A percentile compares a stretch with the other conserved stretches of the same genome.
These are phyloP conservation scores for Chamaea fasciata DNA, from an alignment of 2,113 vertebrate genomes.

Conservation along the genomic window DNA sequence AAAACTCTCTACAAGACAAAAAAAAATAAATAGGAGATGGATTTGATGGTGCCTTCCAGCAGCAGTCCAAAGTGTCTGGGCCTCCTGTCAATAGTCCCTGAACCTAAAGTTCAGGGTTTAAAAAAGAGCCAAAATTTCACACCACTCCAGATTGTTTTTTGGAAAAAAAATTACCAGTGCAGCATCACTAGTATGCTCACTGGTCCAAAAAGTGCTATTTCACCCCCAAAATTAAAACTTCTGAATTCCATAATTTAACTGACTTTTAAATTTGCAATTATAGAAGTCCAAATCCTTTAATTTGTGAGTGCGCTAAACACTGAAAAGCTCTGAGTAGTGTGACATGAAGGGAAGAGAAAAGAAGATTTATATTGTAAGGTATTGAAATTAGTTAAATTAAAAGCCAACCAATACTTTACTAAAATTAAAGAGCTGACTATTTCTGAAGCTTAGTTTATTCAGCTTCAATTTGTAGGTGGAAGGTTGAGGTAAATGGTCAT, in stretches of 20 bases:
- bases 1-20: not conserved
- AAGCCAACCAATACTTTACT: not conserved
- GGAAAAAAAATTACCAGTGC: not conserved
- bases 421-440: not conserved
- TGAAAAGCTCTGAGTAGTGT: not conserved
- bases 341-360: not conserved
- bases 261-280: not conserved
- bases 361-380: not conserved
- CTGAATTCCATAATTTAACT: not conserved
- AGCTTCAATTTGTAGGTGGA: not conserved
- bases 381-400: not conserved
- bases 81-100: not conserved
- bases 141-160: not conserved
- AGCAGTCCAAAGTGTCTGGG: not conserved
- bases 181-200: not conserved
- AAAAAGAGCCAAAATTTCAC: constrained; percentile 23
- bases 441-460: not conserved
- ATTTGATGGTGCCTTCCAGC: not conserved
- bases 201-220: not conserved
- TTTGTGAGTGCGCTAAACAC: not conserved
- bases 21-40: not conserved
- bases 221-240: not conserved
- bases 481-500: not conserved
- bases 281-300: not conserved
- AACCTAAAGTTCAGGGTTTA: constrained; percentile 30